Percentiles rank a stretch among this genome's conserved stretches.
These are phyloP conservation scores for Junonia oenone DNA, from an alignment of 2,888 invertebrate genomes.

Conservation along the genomic window DNA sequence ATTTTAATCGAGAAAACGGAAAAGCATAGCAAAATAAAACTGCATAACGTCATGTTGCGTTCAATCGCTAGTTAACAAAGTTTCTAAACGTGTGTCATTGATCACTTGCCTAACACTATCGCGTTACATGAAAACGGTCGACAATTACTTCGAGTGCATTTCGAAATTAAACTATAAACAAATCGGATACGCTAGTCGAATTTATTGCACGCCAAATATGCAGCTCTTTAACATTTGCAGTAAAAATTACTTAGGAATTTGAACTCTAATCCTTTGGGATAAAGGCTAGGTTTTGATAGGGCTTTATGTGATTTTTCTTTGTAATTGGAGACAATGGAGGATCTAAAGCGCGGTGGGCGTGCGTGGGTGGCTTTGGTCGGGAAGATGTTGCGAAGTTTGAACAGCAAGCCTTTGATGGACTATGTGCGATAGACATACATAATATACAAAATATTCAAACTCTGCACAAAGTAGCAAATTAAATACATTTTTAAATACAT, in stretches of 20 bases:
- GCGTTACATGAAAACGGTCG: conserved; percentile 10
- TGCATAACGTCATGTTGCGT: neutral
- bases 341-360: conserved; percentile 28
- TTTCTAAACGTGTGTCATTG: conserved; percentile 14
- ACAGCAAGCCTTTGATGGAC: conserved; percentile 1
- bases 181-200: conserved; percentile 30
- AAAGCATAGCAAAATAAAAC: neutral
- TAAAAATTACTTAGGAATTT: neutral
- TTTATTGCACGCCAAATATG: conserved; percentile 18
- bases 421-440: neutral
- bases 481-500: no score
- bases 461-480: neutral
- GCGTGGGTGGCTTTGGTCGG: conserved; percentile 31
- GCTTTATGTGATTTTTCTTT: conserved; percentile 32
- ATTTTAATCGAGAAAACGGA: neutral
- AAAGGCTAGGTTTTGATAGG: conserved; percentile 1
- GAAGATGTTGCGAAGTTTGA: conserved; percentile 31
- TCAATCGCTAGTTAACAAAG: conserved; percentile 2
- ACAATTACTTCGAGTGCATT: conserved; percentile 21
- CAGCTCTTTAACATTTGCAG: conserved; percentile 2
- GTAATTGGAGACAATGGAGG: conserved; percentile 37
- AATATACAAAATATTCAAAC: neutral
- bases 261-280: conserved; percentile 17
- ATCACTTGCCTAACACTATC: conserved; percentile 14
- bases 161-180: conserved; percentile 31